These are phyloP conservation scores for Eupsilia transversa DNA, from an alignment of 2,888 invertebrate genomes.

Conservation along the genomic window DNA sequence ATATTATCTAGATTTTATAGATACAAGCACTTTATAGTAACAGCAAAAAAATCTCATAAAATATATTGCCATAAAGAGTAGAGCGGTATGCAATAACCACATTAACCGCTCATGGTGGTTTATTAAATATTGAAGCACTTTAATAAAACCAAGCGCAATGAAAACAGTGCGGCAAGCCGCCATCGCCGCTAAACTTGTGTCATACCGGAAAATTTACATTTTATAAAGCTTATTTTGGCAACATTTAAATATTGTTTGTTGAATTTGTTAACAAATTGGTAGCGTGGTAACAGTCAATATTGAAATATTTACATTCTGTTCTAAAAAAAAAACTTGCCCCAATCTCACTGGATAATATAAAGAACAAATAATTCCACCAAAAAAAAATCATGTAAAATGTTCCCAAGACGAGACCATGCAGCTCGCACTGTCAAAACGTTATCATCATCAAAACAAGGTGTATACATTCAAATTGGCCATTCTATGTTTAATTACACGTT, in stretches of 20 bases:
- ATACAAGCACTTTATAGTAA: neutral
- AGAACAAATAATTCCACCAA: too few species aligned
- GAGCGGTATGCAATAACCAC: slow-evolving; percentile 22
- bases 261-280: neutral
- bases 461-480: neutral
- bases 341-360: neutral
- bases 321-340: neutral
- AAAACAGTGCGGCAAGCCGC: slow-evolving; percentile 12
- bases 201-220: neutral
- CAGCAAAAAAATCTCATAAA: neutral
- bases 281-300: too few species aligned
- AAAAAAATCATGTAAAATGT: too few species aligned
- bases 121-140: slow-evolving; percentile 55
- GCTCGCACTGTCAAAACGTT: too few species aligned
- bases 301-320: neutral
- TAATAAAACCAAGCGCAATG: slow-evolving; percentile 29
- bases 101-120: slow-evolving; percentile 45
- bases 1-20: neutral
- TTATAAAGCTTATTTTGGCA: neutral
- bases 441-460: too few species aligned
- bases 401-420: too few species aligned
- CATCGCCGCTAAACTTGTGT: neutral
- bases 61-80: slow-evolving; percentile 18
- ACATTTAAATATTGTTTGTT: neutral
- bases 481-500: too few species aligned